These are phyloP conservation scores for Clunio marinus DNA, from an alignment of 2,888 invertebrate genomes.

Conservation along the genomic window DNA sequence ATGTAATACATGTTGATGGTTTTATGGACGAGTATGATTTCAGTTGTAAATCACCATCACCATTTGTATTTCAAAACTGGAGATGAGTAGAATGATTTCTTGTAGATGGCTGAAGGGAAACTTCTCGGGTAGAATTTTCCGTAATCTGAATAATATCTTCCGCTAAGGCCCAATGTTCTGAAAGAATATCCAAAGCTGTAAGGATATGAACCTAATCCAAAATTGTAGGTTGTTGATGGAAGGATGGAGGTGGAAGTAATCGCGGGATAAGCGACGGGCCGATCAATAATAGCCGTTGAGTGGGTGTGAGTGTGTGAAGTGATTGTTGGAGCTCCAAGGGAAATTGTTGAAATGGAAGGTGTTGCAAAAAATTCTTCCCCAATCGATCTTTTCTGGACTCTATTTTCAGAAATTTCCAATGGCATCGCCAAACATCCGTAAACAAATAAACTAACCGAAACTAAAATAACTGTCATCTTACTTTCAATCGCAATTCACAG, in stretches of 20 bases:
- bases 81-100: constrained; percentile 19
- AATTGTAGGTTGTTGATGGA: not conserved
- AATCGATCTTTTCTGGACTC: constrained; percentile 13
- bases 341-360: not conserved
- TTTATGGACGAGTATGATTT: not conserved
- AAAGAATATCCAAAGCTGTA: not conserved
- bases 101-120: not conserved
- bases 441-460: no score
- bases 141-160: not conserved
- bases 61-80: constrained; percentile 15
- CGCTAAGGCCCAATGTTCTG: not conserved
- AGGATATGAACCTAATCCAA: not conserved
- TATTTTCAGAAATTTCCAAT: not conserved
- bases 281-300: constrained; percentile 21
- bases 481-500: no score
- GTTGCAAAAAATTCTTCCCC: not conserved
- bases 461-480: no score
- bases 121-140: constrained; percentile 17
- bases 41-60: constrained; percentile 1
- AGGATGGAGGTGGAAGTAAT: not conserved
- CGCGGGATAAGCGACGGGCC: constrained; percentile 10
- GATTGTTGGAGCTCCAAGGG: constrained; percentile 7
- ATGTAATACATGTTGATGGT: not conserved
- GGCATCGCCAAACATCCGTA: not conserved
- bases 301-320: constrained; percentile 34